Conservation (phyloP, 2,888 invertebrate species). For the Drosophila multiciliata region DNA sequence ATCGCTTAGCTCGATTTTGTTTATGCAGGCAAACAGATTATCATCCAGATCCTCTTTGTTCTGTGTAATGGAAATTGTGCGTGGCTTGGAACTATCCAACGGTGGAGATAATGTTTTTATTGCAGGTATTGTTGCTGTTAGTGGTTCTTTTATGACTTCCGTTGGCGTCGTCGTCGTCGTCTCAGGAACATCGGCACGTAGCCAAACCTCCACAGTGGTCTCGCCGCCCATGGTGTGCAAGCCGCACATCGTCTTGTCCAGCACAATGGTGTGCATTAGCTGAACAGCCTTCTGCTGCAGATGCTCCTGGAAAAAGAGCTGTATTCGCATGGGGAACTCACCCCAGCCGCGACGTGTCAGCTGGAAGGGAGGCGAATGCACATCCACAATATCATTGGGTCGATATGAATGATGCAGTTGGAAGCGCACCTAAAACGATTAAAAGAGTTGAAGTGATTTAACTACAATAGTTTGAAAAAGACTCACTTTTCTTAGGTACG, state of each 20-base stretch:
- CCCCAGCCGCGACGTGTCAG: conserved; percentile 95
- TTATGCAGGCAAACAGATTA: conserved; percentile 81
- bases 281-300: conserved; percentile 91
- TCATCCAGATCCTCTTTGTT: conserved; percentile 81
- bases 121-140: neutral
- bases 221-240: conserved; percentile 94
- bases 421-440: conserved; percentile 86
- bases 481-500: conserved; percentile 89
- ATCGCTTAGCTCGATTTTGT: conserved; percentile 79
- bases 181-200: conserved; percentile 83
- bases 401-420: conserved; percentile 94
- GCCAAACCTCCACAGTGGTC: conserved; percentile 91
- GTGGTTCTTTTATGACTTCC: conserved; percentile 13
- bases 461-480: accelerated
- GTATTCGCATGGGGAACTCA: conserved; percentile 93
- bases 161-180: neutral
- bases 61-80: conserved; percentile 66
- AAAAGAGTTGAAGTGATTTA: neutral
- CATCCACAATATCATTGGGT: conserved; percentile 93
- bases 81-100: conserved; percentile 43
- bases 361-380: conserved; percentile 93
- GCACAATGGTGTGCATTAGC: conserved; percentile 91
- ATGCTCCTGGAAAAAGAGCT: conserved; percentile 91
- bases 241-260: conserved; percentile 93
- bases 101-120: neutral